A percentile compares a stretch with the other conserved stretches of the same genome.
phyloP scores from a whole-genome alignment of 2,797 vertebrate genomes.

The Macropus fuliginosus region DNA sequence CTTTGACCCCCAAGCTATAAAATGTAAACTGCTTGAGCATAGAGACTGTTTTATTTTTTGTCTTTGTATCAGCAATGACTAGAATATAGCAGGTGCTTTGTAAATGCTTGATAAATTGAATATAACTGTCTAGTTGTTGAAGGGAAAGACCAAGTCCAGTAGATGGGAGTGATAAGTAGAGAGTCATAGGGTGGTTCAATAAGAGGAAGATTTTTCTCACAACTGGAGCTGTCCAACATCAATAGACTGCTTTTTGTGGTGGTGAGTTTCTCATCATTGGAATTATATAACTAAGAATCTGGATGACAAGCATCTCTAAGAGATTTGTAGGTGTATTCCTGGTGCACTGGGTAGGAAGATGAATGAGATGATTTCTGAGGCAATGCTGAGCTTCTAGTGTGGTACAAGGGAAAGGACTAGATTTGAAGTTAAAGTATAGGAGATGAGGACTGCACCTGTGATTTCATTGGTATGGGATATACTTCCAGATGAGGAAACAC shows the following conservation, averaged over 20 bases:
- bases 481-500: background rate
- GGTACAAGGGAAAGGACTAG: background rate
- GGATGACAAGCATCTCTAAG: background rate
- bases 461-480: background rate
- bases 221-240: background rate
- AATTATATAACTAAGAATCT: background rate
- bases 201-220: background rate
- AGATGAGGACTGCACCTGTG: background rate
- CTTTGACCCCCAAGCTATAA: background rate
- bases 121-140: background rate
- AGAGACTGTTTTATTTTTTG: background rate
- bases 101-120: background rate
- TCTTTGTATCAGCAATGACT: background rate
- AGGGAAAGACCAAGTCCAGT: background rate
- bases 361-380: background rate
- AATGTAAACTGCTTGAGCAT: background rate
- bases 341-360: background rate
- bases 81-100: background rate
- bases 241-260: background rate
- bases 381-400: background rate
- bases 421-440: background rate
- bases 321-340: background rate
- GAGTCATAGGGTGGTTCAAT: background rate
- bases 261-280: background rate
- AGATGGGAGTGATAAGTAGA: background rate